Base-by-base conservation (phyloP, 2,888 invertebrate genomes). In the Drosophila borealis region DNA sequence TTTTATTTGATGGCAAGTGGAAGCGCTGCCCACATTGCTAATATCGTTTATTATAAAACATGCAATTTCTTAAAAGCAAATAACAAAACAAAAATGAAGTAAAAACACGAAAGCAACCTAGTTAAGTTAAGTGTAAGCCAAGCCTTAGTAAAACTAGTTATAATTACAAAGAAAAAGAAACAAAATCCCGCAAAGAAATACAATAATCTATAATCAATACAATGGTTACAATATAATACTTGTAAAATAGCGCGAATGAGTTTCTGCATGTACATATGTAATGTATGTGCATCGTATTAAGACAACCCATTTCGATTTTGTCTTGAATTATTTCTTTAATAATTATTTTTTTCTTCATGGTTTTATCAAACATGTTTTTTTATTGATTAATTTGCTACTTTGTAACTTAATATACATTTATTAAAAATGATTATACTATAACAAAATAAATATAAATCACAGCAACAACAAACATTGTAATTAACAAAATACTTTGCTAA, bases 91-190 rank as follows among this genome's bases (percentile, higher is more conserved):
- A 70, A 78, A 74, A 14, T 14, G 57, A 59, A 55, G 48, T 57
- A 80, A 70, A 21, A 60, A 75, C 70, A 78, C 59, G 49, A 65
- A 72, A 55, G 45, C 45, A 72, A 59, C 59, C 49, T 80, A 82
- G 81, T 75, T 87, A 84, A 84, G 85, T 82, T 76, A 77, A 77
- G 77, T 83, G 74, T 84, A 85, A 87, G 74, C 74, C 80, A 87
- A 87, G 80, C 81, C 87, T 84, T 83, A 84, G 81, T 87, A 87
- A 85, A 86, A 82, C 76, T 86, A 86, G 88, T 70, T 86, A 59
- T 87, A 84, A 81, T 66, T 73, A 72, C 62, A 62, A 50, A 54
- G 34, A 49, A 65, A 55, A 60, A 78, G 13, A 49, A 57, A 48
- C 37, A 45, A 9, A 46, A 51, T 44, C 48, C 8, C 51, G 60